These are phyloP conservation scores for Paracanthobrama guichenoti DNA, from an alignment of 2,113 vertebrate species.

Conservation along the genomic window DNA sequence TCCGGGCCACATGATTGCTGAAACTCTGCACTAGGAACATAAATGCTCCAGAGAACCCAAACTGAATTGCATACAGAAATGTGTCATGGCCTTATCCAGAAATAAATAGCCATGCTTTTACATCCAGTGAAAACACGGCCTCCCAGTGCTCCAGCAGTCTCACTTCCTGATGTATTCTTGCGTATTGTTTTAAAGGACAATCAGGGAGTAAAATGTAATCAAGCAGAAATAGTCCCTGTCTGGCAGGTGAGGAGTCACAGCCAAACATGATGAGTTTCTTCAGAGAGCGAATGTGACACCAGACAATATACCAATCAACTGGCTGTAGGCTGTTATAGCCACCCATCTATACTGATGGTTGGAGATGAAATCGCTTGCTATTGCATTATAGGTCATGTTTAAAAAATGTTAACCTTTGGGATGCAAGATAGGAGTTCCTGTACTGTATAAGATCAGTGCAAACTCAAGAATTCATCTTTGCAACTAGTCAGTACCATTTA, in stretches of 20 bases:
- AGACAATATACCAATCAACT: slow-evolving; percentile 43
- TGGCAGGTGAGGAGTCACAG: slow-evolving; percentile 13
- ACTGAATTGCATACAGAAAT: slow-evolving; percentile 30
- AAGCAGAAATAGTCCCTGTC: slow-evolving; percentile 39
- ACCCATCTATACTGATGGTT: background rate
- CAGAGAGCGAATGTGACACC: slow-evolving; percentile 42
- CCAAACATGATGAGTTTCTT: slow-evolving; percentile 46
- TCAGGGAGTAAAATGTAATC: slow-evolving; percentile 50
- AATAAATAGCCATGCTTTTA: background rate
- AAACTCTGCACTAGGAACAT: background rate
- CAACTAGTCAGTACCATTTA: background rate
- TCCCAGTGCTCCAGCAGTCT: background rate
- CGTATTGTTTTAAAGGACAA: slow-evolving; percentile 48
- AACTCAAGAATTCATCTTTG: background rate
- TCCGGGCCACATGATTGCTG: background rate
- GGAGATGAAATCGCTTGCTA: background rate
- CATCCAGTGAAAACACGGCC: background rate
- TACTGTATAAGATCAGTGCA: background rate
- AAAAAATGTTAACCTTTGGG: background rate
- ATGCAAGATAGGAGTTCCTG: background rate
- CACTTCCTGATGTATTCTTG: slow-evolving; percentile 2
- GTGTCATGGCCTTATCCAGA: background rate
- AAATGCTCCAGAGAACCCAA: slow-evolving; percentile 13
- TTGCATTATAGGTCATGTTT: background rate
- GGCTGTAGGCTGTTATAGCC: slow-evolving; percentile 5